Percentiles rank a stretch among this genome's conserved stretches.
Evolutionary conservation across 2,797 vertebrate species (phyloP).

Genomic region (Brotula barbata): DNA sequence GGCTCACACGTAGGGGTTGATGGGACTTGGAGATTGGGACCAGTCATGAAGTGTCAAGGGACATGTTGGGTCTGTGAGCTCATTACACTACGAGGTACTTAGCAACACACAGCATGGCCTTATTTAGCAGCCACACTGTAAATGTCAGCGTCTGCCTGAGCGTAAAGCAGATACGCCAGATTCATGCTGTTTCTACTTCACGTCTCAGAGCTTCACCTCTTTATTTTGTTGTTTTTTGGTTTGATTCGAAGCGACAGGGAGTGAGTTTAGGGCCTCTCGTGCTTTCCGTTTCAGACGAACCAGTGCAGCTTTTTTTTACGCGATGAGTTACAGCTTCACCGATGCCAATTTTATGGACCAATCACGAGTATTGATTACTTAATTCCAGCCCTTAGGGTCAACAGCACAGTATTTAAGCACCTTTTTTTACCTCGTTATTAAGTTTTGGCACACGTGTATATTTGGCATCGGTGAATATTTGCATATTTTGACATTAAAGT

Average conservation of each 20-base stretch:
- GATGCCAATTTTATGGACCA: not conserved
- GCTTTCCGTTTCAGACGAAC: not conserved
- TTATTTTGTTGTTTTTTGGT: not conserved
- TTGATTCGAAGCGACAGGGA: not conserved
- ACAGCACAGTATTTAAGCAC: not conserved
- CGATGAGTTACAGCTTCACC: not conserved
- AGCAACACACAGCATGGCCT: constrained; percentile 26
- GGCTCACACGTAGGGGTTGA: too few relatives aligned
- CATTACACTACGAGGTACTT: constrained; percentile 58
- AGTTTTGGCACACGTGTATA: not conserved
- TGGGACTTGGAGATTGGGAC: constrained; percentile 48
- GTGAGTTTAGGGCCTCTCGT: not conserved
- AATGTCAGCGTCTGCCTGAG: not conserved
- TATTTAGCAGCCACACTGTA: constrained; percentile 25
- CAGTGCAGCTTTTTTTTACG: too few relatives aligned
- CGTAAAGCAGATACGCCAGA: not conserved
- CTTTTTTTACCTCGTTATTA: not conserved
- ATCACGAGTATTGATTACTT: not conserved
- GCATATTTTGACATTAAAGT: not conserved
- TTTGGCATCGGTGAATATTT: not conserved
- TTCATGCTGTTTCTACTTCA: not conserved
- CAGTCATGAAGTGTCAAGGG: constrained; percentile 42
- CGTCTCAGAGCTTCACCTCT: not conserved
- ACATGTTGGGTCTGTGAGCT: constrained; percentile 50
- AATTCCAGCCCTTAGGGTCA: not conserved